Evolutionary conservation across 1,140 invertebrate species (phyloP).

Genomic region (Panulirus ornatus): DNA sequence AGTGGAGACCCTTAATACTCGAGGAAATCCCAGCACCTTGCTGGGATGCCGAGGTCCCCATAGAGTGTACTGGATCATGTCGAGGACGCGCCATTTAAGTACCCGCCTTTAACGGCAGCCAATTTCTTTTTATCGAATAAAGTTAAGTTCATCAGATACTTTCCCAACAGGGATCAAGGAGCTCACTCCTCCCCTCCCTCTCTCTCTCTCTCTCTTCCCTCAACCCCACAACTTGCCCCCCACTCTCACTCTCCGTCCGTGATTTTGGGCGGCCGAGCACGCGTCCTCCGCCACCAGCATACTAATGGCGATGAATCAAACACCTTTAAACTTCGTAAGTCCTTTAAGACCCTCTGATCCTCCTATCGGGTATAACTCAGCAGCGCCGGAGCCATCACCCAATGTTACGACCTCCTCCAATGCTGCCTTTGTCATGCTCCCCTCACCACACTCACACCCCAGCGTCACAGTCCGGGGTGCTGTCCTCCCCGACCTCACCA

Average conservation of each 20-base stretch:
- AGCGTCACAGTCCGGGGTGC: too few relatives aligned
- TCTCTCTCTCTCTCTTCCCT: background rate
- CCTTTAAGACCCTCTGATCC: conserved; percentile 47
- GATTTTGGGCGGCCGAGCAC: background rate
- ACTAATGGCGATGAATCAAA: conserved; percentile 56
- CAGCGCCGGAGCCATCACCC: conserved; percentile 3
- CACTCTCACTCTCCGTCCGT: background rate
- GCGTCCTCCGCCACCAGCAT: conserved; percentile 31
- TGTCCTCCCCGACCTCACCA: too few relatives aligned
- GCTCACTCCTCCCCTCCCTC: background rate
- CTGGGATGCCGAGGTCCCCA: too few relatives aligned
- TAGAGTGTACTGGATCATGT: background rate
- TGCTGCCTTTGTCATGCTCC: background rate
- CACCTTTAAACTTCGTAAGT: conserved; percentile 48
- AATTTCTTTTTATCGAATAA: conserved; percentile 29
- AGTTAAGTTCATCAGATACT: conserved; percentile 29
- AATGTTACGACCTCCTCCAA: background rate
- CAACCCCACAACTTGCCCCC: background rate
- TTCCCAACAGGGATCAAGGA: conserved; percentile 28
- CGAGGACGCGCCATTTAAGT: background rate
- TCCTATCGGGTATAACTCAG: conserved; percentile 48
- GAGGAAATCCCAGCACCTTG: too few relatives aligned
- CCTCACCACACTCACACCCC: background rate
- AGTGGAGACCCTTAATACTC: too few relatives aligned
- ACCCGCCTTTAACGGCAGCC: background rate